Conservation (phyloP, 2,797 vertebrate species). For the Centropyge bicolor region DNA sequence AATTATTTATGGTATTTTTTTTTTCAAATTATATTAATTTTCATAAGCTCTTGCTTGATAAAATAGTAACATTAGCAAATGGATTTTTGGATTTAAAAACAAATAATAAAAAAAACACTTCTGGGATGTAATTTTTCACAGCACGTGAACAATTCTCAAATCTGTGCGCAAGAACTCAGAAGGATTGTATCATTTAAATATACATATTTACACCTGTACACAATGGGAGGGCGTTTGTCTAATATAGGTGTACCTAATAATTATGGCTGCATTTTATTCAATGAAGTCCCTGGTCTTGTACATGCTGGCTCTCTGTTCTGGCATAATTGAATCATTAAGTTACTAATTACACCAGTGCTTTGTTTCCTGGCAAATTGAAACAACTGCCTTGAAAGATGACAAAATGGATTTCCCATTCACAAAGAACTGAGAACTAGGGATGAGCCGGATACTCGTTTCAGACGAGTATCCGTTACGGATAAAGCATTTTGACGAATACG, state of each 20-base stretch:
- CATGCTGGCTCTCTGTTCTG: not conserved
- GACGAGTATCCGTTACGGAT: too few species aligned
- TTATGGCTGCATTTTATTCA: constrained; percentile 15
- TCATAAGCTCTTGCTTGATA: not conserved
- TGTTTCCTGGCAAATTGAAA: not conserved
- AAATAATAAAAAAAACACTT: not conserved
- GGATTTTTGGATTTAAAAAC: constrained; percentile 3
- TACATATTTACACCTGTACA: not conserved
- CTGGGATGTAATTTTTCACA: not conserved
- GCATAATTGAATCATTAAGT: not conserved
- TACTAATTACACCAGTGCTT: not conserved
- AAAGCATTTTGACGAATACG: too few species aligned
- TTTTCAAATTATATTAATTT: not conserved
- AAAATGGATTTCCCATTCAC: not conserved
- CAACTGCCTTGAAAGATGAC: constrained; percentile 10
- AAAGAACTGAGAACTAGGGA: not conserved
- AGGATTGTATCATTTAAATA: not conserved
- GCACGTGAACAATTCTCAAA: not conserved
- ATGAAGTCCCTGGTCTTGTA: not conserved
- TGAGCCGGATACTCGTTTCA: too few species aligned
- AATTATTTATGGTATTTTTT: not conserved
- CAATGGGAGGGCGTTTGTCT: not conserved
- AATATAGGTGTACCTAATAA: constrained; percentile 5
- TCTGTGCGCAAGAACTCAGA: not conserved
- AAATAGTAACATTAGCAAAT: constrained; percentile 29